Evolutionary conservation across 2,888 invertebrate species (phyloP), one percentile per base, ranked within the genome.

Genomic region (Rhodophaea formosa): DNA sequence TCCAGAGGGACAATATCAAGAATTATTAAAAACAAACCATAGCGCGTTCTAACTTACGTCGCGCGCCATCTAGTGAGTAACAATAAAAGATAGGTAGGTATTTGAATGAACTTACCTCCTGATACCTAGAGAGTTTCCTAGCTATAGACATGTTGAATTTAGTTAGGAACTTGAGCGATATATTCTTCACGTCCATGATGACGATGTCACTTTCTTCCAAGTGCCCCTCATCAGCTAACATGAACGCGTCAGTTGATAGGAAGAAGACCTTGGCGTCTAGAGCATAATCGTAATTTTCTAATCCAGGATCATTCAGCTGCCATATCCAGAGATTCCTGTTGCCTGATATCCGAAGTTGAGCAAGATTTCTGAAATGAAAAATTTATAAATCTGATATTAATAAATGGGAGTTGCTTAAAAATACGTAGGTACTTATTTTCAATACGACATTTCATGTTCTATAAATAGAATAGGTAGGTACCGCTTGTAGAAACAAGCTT

Each of bases 81-180:
- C 3, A 44, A 8, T 44, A 44, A 44, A 14, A 44, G 47, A 10
- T 16, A 0, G 8, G 8, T n/a, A 10, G n/a, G n/a, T n/a, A n/a
- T n/a, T n/a, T n/a, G n/a, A 17, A 17, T 16, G 42, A 8, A 62
- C 58, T 59, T 58, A 88, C 85, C 86, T 94, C 94, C 75, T 94
- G 93, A 69, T 94, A 95, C 67, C 93, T 93, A 3, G 93, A 80
- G 43, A 95, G 86, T 64, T 93, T 86, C 65, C 92, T 93, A 0
- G 94, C 94, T 58, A 94, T 71, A 0, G 94, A 94, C 16, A 95
- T 73, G 72, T 94, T 93, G 67, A 95, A 93, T 57, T 95, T 95
- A 49, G 81, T 92, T 61, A 84, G 53, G 45, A 88, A 84, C 68
- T 82, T 89, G 8, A 90, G 66, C 0, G 80, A 75, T 8, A 90